Percentiles rank a stretch among this genome's conserved stretches.
Evolutionary conservation across 2,113 vertebrate species (phyloP).

Genomic region (Athene cunicularia): DNA sequence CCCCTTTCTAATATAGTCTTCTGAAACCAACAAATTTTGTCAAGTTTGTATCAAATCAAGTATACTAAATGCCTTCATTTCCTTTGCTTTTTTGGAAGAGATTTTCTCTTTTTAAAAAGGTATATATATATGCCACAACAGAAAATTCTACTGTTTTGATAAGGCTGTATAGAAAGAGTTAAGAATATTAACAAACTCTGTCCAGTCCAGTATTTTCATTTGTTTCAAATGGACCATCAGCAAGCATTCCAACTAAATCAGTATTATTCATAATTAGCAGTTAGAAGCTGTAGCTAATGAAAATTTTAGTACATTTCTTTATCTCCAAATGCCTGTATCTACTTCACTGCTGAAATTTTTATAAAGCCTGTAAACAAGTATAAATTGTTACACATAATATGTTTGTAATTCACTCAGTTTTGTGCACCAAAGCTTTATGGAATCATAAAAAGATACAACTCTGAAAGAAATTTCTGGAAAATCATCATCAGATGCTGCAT

Average conservation of each 20-base stretch:
- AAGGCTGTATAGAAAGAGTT: not conserved
- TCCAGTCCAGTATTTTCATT: not conserved
- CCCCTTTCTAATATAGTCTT: not conserved
- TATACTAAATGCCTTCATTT: not conserved
- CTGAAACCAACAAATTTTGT: not conserved
- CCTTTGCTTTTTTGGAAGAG: not conserved
- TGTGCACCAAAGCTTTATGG: not conserved
- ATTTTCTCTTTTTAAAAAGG: not conserved
- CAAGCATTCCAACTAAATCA: constrained; percentile 33
- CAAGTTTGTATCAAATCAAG: not conserved
- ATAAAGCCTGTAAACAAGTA: constrained; percentile 52
- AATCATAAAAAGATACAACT: not conserved
- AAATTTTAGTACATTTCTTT: constrained; percentile 59
- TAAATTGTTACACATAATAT: not conserved
- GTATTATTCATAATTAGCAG: constrained; percentile 44
- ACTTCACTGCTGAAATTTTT: constrained; percentile 60
- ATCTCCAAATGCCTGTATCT: constrained; percentile 29
- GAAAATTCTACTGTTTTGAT: not conserved
- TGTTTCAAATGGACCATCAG: not conserved
- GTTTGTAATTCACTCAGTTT: constrained; percentile 1
- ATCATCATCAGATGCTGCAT: not conserved
- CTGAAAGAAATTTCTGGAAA: not conserved
- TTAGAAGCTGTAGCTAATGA: constrained; percentile 48
- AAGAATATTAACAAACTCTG: not conserved
- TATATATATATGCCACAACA: rapidly evolving